Evolutionary conservation across 2,797 vertebrate genomes (phyloP).

Genomic region (Sebastes iracundus): DNA sequence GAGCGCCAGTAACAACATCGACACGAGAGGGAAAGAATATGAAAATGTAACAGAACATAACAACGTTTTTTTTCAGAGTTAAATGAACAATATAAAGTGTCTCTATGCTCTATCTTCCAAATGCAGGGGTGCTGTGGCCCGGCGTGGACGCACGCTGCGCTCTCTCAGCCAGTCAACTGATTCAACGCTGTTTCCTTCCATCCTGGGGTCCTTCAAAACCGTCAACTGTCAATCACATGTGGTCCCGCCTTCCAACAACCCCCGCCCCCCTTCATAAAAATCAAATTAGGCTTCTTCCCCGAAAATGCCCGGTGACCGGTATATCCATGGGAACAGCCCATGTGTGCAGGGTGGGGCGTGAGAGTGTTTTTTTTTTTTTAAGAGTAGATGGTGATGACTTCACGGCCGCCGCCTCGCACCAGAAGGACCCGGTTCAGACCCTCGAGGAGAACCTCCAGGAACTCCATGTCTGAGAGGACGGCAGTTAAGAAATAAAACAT

Average conservation of each 20-base stretch:
- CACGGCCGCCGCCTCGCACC: conserved; percentile 93
- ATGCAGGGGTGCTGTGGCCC: conserved; percentile 36
- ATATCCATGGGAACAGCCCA: conserved; percentile 47
- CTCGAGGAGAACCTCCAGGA: conserved; percentile 95
- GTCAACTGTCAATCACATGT: conserved; percentile 52
- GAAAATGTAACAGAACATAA: conserved; percentile 50
- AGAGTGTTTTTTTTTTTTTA: conserved; percentile 58
- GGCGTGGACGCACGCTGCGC: conserved; percentile 32
- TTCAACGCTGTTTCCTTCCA: conserved; percentile 7
- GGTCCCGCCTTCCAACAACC: conserved; percentile 55
- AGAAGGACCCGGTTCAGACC: conserved; percentile 92
- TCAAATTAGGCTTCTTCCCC: conserved; percentile 30
- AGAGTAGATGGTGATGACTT: conserved; percentile 99
- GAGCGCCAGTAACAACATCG: conserved; percentile 48
- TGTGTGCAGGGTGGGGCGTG: conserved; percentile 42
- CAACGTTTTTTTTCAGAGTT: conserved; percentile 34
- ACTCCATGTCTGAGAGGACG: conserved; percentile 92
- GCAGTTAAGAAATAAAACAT: conserved; percentile 39
- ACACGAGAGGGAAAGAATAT: conserved; percentile 51
- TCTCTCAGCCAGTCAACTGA: conserved; percentile 4
- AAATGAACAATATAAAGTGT: conserved; percentile 76
- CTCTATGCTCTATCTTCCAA: conserved; percentile 65
- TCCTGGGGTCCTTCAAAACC: conserved; percentile 30
- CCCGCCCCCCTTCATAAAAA: conserved; percentile 30
- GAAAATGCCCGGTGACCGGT: conserved; percentile 50